Evolutionary conservation across 2,888 invertebrate species (phyloP), one percentile per base, ranked within the genome.

Genomic region (Orthosia gracilis): DNA sequence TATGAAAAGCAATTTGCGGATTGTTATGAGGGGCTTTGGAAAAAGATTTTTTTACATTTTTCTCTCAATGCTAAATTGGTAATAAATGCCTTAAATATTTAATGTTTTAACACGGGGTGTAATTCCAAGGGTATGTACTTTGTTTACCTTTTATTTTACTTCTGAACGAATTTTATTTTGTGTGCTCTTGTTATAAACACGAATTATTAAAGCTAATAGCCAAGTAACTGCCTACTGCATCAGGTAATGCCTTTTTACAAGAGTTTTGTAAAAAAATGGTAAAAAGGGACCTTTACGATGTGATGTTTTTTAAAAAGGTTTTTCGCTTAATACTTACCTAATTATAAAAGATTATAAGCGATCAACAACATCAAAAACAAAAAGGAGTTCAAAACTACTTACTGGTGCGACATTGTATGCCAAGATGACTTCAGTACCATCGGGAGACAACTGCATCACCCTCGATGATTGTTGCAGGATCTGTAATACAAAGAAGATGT

Each of bases 401-500:
- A 96, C 96, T 85, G 94, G 94, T 52, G 78, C 78, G 2, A 94
- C 93, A 76, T 88, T 91, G 82, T 92, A 92, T 0, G 95, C 91
- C 31, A 96, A 78, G 3, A 91, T 90, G 1, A 96, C 92, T 54
- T 92, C 87, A 26, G 84, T 87, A 2, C 91, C 87, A 67, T 95
- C 94, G 0, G 95, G 84, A 2, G 95, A 94, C 9, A 95, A 49
- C 54, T 89, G 81, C 47, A 85, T 91, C 18, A 94, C 92, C 70
- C 94, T 87, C 4, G 93, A 91, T 0, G 96, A 93, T 69, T 91
- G 93, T 76, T 94, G 94, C 17, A 96, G 87, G 47, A 93, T 90
- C 96, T 96, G 89, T 40, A 91, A 89, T 5, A 79, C 1, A 47
- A 18, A 40, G 11, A 40, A 18, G 0, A 57, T 23, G 1, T 58